These are phyloP conservation scores for Phataginus tricuspis DNA, from an alignment of 2,797 vertebrate genomes.

Conservation along the genomic window DNA sequence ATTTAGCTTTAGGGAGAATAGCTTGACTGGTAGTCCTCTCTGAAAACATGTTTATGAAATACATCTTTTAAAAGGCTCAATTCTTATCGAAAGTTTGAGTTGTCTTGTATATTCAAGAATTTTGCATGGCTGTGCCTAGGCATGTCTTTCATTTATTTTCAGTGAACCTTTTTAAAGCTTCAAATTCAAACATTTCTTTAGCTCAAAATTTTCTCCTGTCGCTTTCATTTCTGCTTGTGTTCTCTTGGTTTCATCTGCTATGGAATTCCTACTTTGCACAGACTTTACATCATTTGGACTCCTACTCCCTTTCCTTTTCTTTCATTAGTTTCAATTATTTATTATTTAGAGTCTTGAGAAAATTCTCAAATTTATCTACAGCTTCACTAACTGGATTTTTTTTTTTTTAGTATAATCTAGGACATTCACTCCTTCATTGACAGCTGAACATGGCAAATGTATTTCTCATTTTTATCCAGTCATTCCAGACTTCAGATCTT, in stretches of 20 bases:
- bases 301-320: not conserved
- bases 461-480: not conserved
- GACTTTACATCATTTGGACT: not conserved
- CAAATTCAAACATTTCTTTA: constrained; percentile 14
- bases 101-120: not conserved
- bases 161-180: not conserved
- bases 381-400: not conserved
- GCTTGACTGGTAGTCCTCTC: not conserved
- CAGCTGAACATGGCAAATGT: not conserved
- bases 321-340: not conserved
- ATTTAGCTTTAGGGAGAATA: not conserved
- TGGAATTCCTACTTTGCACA: not conserved
- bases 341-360: not conserved
- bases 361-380: not conserved
- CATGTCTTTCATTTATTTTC: not conserved
- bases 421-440: not conserved
- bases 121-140: not conserved
- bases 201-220: not conserved
- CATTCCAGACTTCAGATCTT: not conserved
- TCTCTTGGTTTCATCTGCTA: not conserved
- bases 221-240: not conserved
- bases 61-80: not conserved
- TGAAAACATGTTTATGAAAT: not conserved
- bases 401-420: not conserved
- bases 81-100: not conserved